Evolutionary conservation across 1,140 invertebrate genomes (phyloP).

Genomic region (Temnothorax curvispinosus): DNA sequence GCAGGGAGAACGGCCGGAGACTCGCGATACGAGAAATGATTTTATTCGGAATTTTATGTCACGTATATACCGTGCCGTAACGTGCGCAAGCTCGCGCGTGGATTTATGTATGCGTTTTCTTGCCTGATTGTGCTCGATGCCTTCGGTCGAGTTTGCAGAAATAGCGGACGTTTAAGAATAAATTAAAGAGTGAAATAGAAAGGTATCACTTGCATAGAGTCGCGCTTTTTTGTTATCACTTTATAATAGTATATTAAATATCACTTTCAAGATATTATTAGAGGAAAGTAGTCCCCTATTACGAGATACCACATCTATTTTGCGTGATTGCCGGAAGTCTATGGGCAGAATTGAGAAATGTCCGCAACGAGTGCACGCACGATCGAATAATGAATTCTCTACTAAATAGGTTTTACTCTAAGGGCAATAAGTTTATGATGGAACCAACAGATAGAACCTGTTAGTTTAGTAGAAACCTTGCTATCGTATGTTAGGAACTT

Average conservation of each 20-base stretch:
- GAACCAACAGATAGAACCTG: too few relatives aligned
- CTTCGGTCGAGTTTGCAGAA: not conserved
- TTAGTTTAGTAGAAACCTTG: too few relatives aligned
- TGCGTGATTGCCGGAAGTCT: too few relatives aligned
- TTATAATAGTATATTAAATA: not conserved
- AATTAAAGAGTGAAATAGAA: not conserved
- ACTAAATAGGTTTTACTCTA: too few relatives aligned
- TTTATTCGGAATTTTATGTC: constrained; percentile 2
- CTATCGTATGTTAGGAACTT: too few relatives aligned
- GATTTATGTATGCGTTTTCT: not conserved
- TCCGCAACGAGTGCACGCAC: too few relatives aligned
- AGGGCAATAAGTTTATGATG: too few relatives aligned
- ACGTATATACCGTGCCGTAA: constrained; percentile 10
- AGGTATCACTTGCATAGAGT: not conserved
- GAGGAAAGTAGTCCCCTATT: too few relatives aligned
- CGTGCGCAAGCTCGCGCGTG: not conserved
- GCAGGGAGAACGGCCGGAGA: not conserved
- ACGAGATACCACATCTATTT: too few relatives aligned
- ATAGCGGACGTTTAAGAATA: not conserved
- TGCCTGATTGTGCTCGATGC: not conserved
- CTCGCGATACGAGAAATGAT: constrained; percentile 12
- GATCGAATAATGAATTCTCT: too few relatives aligned
- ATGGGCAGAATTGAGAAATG: too few relatives aligned
- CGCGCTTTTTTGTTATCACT: not conserved
- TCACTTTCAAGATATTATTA: not conserved